Evolutionary conservation across 2,888 invertebrate species (phyloP).

Genomic region (Pyrrhia umbra): DNA sequence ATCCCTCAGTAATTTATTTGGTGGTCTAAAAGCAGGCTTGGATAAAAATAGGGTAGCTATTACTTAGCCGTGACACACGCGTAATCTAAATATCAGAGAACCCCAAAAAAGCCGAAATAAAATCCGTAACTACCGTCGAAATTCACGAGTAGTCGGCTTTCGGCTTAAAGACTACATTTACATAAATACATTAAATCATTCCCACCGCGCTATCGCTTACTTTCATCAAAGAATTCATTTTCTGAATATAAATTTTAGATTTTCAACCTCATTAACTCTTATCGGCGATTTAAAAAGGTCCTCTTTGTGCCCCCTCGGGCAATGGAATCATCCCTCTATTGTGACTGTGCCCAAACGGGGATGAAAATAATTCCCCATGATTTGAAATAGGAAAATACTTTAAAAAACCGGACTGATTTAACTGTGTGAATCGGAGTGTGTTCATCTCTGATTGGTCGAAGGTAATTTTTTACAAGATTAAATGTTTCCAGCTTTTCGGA

Average conservation of each 20-base stretch:
- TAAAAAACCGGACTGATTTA: slow-evolving; percentile 58
- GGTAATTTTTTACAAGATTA: slow-evolving; percentile 61
- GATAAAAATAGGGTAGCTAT: slow-evolving; percentile 9
- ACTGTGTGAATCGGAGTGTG: slow-evolving; percentile 58
- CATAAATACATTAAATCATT: slow-evolving; percentile 61
- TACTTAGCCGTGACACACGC: slow-evolving; percentile 22
- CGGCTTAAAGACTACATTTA: slow-evolving; percentile 48
- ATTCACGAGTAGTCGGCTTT: slow-evolving; percentile 47
- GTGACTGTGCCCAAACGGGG: slow-evolving; percentile 73
- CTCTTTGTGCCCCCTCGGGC: slow-evolving; percentile 59
- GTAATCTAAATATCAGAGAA: slow-evolving; percentile 35
- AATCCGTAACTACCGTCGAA: slow-evolving; percentile 50
- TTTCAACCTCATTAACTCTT: slow-evolving; percentile 85
- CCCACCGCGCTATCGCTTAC: slow-evolving; percentile 56
- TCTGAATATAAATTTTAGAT: slow-evolving; percentile 83
- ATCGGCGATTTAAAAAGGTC: slow-evolving; percentile 82
- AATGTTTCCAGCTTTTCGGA: slow-evolving; percentile 44
- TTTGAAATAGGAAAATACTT: slow-evolving; percentile 77
- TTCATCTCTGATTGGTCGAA: slow-evolving; percentile 59
- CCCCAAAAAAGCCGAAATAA: slow-evolving; percentile 44
- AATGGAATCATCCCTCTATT: slow-evolving; percentile 67
- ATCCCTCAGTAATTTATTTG: no score
- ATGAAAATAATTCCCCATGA: slow-evolving; percentile 82
- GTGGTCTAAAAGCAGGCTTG: no score
- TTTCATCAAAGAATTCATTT: slow-evolving; percentile 75